Base-by-base conservation (phyloP, 2,113 vertebrate species). In the Neoarius graeffei region DNA sequence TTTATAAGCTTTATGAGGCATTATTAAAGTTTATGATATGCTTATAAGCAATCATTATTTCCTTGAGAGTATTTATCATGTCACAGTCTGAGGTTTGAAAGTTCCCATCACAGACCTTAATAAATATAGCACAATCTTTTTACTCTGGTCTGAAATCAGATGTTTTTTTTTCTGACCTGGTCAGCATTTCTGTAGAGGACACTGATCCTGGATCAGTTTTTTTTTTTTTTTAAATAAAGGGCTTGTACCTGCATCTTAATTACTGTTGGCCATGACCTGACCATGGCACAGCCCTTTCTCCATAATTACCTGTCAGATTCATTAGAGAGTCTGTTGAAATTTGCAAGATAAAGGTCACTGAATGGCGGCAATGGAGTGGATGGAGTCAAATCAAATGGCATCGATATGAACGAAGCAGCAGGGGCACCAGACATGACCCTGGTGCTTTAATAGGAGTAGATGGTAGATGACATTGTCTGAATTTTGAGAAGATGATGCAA, bases 281-380 rank as follows among this genome's bases (percentile, higher is more conserved):
- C n/a, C 42, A 56, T 0, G 11, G 48, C 85, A 67, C 17, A 27
- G 35, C 11, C 20, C 0, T 73, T 57, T 83, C 76, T 52, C 74
- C 80, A 79, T 93, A 93, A 93, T 94, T 92, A 91, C 90, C 93
- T 92, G 91, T 92, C 91, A 91, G 84, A 67, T 81, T 30, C 83
- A 85, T 91, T 89, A 90, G 90, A 85, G 85, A 20, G 19, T 84
- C 67, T 84, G 7, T 83, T 91, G 88, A 30, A 71, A 71, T 85
- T 30, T 73, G 52, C 66, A 35, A 11, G 30, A 85, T 76, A 87
- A 90, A 79, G 84, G 81, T 57, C 10, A 5, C 74, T 87, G 64
- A 57, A 64, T 69, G 84, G 27, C 20, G 25, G 13, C 69, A 52
- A 14, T 17, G 23, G 59, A 50, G 81, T n/a, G 25, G 52, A 27